Evolutionary conservation across 92 coral and sea anemone species (phyloP).

Genomic region (Epizoanthus rinbou): DNA sequence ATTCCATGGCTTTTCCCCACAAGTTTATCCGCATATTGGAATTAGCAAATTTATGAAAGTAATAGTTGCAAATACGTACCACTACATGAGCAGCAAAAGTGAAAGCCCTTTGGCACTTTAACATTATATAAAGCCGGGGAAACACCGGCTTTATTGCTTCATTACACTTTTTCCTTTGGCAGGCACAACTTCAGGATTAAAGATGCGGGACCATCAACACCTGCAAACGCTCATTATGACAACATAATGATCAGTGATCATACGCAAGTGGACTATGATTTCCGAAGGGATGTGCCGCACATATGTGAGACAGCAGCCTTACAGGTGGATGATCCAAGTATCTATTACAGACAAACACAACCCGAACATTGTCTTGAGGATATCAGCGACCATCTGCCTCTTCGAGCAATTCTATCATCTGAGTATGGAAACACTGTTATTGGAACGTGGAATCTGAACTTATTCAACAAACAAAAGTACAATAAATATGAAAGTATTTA

Average conservation of each 20-base stretch:
- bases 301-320: not conserved
- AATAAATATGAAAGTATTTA: not conserved
- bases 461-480: not conserved
- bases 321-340: not conserved
- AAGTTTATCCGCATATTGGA: too few relatives aligned
- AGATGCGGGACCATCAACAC: not conserved
- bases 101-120: too few relatives aligned
- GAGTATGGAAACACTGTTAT: not conserved
- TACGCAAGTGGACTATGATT: not conserved
- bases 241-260: not conserved
- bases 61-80: too few relatives aligned
- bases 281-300: not conserved
- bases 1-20: too few relatives aligned
- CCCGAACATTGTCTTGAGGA: not conserved
- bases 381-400: not conserved
- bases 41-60: too few relatives aligned
- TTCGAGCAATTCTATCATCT: not conserved
- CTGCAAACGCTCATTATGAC: not conserved
- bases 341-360: not conserved
- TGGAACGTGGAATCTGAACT: not conserved
- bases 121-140: too few relatives aligned
- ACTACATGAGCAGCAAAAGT: too few relatives aligned
- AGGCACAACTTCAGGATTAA: not conserved
- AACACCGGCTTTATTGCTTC: too few relatives aligned
- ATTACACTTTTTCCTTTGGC: not conserved